Evolutionary conservation across 1,140 invertebrate genomes (phyloP).

Genomic region (Choristoneura fumiferana): DNA sequence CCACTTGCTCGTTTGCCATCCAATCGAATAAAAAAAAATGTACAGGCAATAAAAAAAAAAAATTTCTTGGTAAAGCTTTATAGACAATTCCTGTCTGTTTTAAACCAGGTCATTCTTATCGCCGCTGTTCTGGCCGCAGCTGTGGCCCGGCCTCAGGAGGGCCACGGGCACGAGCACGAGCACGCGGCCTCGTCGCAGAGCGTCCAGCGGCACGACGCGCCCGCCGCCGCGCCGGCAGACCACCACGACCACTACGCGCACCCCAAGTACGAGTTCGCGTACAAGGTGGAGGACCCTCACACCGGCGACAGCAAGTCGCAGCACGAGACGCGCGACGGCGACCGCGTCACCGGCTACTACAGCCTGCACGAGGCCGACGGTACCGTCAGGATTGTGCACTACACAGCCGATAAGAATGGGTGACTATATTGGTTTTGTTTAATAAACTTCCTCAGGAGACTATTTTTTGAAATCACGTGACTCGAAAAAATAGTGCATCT

Average conservation of each 20-base stretch:
- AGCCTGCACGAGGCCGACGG: conserved; percentile 48
- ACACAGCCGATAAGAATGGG: conserved; percentile 78
- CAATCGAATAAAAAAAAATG: too few species aligned
- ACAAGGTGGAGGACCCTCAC: conserved; percentile 53
- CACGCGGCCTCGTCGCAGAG: conserved; percentile 50
- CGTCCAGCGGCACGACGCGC: conserved; percentile 44
- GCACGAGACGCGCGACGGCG: conserved; percentile 42
- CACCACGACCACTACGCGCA: conserved; percentile 38
- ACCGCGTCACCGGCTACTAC: conserved; percentile 49
- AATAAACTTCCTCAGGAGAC: too few species aligned
- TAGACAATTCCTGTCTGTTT: neutral
- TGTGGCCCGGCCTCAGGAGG: conserved; percentile 24
- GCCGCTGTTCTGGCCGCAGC: conserved; percentile 26
- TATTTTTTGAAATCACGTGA: too few species aligned
- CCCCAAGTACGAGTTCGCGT: conserved; percentile 61
- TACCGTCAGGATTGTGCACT: conserved; percentile 69
- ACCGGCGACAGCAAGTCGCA: conserved; percentile 45
- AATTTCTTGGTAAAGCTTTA: too few species aligned
- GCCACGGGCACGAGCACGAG: conserved; percentile 27
- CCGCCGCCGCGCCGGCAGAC: conserved; percentile 33
- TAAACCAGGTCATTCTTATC: neutral
- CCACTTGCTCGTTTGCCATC: too few species aligned
- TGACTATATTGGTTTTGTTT: too few species aligned
- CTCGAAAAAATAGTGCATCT: too few species aligned
- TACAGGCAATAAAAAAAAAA: too few species aligned